Base-by-base conservation (phyloP, 1,140 invertebrate species). In the Temnothorax curvispinosus region DNA sequence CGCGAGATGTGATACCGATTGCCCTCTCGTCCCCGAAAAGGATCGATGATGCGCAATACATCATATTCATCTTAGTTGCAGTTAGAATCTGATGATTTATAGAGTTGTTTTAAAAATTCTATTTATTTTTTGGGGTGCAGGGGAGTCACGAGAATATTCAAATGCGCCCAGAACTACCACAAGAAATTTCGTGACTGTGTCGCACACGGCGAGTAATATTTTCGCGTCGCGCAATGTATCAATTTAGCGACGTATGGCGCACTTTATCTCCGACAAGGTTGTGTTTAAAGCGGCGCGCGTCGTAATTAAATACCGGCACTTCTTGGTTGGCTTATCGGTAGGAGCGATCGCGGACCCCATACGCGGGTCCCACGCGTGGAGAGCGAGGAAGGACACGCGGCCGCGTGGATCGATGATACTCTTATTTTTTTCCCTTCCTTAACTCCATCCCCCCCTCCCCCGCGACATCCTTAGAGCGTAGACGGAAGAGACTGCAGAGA, bases 271-370 rank as follows among this genome's bases (percentile, higher is more conserved):
- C 71, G 77, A 90, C 71, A 78, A 65, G 86, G 62, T 76, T 77
- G 76, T 86, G 76, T 58, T 90, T 88, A 88, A 90, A 74, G 86
- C 76, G 76, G 76, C 85, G 69, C 86, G 71, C 64, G 86, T 77
- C 81, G 76, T 90, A 90, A 90, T 90, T 90, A 90, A 90, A 90
- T 90, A 76, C 76, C 89, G 88, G 86, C 88, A 91, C 82, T 69
- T 90, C 87, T 88, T 72, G 76, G 76, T 81, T 52, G 62, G 64
- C 60, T 90, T 90, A 90, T 91, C 89, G 65, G 62, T 60, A 74
- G 11, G 11, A 64, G 74, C 81, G 86, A 91, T 91, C 87, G 54
- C 47, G 11, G 52, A 15, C 38, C 52, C 60, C 9, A 13, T 88
- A 58, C 56, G 65, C 50, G n/a, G 18, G 38, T 82, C 54, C 62